Evolutionary conservation across 1,140 invertebrate genomes (phyloP), one percentile per base, ranked within the genome.

Genomic region (Tetramorium alpestre): DNA sequence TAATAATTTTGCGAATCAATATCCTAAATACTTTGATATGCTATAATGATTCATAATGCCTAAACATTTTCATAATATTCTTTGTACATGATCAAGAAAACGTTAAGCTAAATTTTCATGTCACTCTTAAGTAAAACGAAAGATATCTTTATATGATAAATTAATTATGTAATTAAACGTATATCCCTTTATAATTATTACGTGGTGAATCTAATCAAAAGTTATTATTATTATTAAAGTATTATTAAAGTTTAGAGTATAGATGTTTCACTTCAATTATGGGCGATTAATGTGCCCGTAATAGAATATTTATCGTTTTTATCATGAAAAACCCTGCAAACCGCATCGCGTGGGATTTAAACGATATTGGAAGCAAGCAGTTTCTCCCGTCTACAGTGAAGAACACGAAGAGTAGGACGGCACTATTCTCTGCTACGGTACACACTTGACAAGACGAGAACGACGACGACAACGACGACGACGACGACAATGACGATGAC

Each of bases 381-480:
- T 87, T 87, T 76, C 65, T 58, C 22, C 18, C 62, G 72, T 76
- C 62, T 62, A 28, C 67, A 58, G 62, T 72, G 44, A 87, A 76
- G 80, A 76, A 65, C 76, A 51, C 73, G 77, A 69, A 28, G 47
- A 64, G 13, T 47, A 54, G 49, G n/a, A 69, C 69, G 54, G 60
- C 54, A 78, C 64, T 85, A 73, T 85, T 89, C 58, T 73, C 56
- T 56, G 41, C 86, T 65, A 80, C 65, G 78, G 84, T 80, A 85
- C 80, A 87, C 72, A 87, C 89, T 87, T 78, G 78, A 73, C 73
- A 69, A 69, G 75, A 76, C 38, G 62, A 51, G 67, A 60, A 47
- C 38, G 44, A 70, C 41, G 76, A 80, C 60, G 72, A 76, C 33
- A 6, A 76, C 72, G 72, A 75, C 58, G 41, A 76, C 44, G 58